A percentile compares a stretch with the other conserved stretches of the same genome.
phyloP scores from a whole-genome alignment of 2,113 vertebrate genomes.

The Pelecanus crispus region DNA sequence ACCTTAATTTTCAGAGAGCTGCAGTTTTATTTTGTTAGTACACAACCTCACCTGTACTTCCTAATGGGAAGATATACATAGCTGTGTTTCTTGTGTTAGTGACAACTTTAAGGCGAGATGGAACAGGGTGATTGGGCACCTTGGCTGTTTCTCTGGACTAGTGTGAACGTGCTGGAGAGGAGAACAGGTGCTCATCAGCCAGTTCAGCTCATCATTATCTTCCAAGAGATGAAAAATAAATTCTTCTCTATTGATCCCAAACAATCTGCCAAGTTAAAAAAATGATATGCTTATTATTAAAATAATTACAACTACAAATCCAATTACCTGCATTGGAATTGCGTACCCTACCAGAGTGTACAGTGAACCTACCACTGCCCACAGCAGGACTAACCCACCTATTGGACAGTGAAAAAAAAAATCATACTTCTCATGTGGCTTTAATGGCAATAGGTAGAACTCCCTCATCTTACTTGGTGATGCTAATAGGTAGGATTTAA shows the following conservation, averaged over 20 bases:
- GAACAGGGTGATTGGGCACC: background rate
- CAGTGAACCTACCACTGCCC: background rate
- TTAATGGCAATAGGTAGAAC: background rate
- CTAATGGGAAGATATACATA: background rate
- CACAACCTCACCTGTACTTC: background rate
- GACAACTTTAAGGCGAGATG: background rate
- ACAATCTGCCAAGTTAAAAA: background rate
- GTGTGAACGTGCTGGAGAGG: background rate
- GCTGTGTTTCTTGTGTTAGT: background rate
- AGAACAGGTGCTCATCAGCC: background rate
- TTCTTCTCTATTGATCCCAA: background rate
- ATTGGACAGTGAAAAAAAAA: background rate
- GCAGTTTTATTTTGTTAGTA: background rate
- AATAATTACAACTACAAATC: background rate
- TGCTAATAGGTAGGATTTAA: background rate
- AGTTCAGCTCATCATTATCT: background rate
- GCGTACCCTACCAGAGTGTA: background rate
- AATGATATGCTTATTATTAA: background rate
- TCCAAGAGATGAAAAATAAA: background rate
- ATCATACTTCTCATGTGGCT: background rate
- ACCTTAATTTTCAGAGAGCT: background rate
- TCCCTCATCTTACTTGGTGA: background rate
- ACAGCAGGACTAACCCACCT: background rate
- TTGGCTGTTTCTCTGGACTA: background rate
- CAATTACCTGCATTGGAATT: background rate